These are phyloP conservation scores for Axis porcinus DNA, from an alignment of 2,113 vertebrate species.

Conservation along the genomic window DNA sequence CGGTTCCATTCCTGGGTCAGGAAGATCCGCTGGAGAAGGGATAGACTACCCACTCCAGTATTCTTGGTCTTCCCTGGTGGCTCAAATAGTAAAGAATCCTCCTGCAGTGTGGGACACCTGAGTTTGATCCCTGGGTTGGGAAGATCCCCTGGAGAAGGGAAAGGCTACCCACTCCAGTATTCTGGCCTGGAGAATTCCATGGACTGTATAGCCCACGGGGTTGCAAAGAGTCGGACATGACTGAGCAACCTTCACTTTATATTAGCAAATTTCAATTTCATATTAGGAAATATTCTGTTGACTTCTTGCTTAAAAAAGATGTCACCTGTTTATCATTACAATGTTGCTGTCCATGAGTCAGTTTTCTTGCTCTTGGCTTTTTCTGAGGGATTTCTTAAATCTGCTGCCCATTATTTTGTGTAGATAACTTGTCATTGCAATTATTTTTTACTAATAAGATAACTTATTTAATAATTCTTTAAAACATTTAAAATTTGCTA, in stretches of 20 bases:
- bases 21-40: neutral
- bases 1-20: neutral
- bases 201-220: neutral
- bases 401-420: neutral
- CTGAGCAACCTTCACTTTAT: neutral
- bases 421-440: neutral
- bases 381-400: neutral
- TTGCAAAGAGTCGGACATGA: accelerated
- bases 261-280: neutral
- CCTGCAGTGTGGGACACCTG: neutral
- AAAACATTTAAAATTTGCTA: neutral
- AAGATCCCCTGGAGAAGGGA: neutral
- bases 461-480: neutral
- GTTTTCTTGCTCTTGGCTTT: neutral
- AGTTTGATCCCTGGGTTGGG: too few relatives aligned
- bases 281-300: neutral
- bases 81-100: neutral
- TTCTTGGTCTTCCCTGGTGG: neutral
- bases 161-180: neutral
- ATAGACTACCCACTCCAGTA: neutral
- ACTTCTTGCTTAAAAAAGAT: neutral
- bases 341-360: neutral
- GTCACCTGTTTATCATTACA: neutral
- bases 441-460: neutral
- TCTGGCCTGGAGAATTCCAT: neutral